These are phyloP conservation scores for Steinernema carpocapsae DNA, from an alignment of 2,888 invertebrate genomes.

Conservation along the genomic window DNA sequence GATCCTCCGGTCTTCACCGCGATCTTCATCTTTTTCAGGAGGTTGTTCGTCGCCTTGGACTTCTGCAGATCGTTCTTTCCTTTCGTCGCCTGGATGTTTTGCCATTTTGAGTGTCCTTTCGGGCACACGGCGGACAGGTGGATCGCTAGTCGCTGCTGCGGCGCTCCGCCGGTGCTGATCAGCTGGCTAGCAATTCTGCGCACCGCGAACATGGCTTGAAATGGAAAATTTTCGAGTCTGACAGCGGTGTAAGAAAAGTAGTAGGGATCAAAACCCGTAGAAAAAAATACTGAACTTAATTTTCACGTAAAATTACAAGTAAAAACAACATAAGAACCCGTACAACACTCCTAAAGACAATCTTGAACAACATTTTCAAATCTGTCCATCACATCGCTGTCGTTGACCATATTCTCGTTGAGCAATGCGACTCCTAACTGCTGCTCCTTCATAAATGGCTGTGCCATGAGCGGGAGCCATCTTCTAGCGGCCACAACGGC, in stretches of 20 bases:
- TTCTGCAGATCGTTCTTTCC: constrained; percentile 61
- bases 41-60: constrained; percentile 54
- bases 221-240: background rate
- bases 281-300: background rate
- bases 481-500: constrained; percentile 83
- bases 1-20: constrained; percentile 54
- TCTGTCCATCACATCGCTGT: constrained; percentile 54
- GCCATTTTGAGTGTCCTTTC: constrained; percentile 68
- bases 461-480: constrained; percentile 97
- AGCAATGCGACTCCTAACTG: constrained; percentile 72
- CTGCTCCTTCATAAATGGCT: constrained; percentile 83
- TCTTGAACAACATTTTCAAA: constrained; percentile 54
- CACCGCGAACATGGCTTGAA: background rate
- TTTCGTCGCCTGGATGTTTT: constrained; percentile 65
- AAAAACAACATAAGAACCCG: constrained; percentile 8
- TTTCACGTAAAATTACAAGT: background rate
- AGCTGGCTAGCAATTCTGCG: constrained; percentile 3
- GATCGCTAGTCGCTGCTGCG: background rate
- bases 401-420: constrained; percentile 70
- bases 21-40: constrained; percentile 53
- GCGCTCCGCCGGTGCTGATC: background rate
- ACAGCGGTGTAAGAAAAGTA: background rate
- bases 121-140: constrained; percentile 35
- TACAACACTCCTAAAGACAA: constrained; percentile 46
- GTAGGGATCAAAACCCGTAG: background rate